These are phyloP conservation scores for Pteromalus puparum DNA, from an alignment of 1,140 invertebrate species.

Conservation along the genomic window DNA sequence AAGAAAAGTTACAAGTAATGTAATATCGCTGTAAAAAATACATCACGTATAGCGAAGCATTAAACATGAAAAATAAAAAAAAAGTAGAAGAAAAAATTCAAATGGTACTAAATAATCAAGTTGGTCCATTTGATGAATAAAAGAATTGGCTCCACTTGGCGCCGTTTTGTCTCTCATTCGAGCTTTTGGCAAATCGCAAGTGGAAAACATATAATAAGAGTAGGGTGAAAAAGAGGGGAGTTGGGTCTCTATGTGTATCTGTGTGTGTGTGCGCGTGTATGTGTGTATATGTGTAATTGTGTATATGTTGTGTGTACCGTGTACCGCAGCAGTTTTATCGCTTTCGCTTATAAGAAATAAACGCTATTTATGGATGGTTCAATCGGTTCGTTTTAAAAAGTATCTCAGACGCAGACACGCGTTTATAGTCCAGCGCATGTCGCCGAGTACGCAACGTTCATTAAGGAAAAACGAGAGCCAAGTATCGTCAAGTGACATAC, in stretches of 20 bases:
- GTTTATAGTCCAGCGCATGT: background rate
- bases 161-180: background rate
- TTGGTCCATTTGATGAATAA: slow-evolving; percentile 13
- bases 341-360: slow-evolving; percentile 36
- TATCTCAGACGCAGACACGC: background rate
- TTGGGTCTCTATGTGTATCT: background rate
- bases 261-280: background rate
- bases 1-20: background rate
- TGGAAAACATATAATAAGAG: slow-evolving; percentile 26
- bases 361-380: slow-evolving; percentile 36
- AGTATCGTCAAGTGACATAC: background rate
- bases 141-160: slow-evolving; percentile 5
- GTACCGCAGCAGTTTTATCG: slow-evolving; percentile 29
- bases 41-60: slow-evolving; percentile 2
- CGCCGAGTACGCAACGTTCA: background rate
- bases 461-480: slow-evolving; percentile 10
- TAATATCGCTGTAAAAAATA: slow-evolving; percentile 27
- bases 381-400: slow-evolving; percentile 3
- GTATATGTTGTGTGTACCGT: background rate
- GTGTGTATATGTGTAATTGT: background rate
- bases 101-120: slow-evolving; percentile 6
- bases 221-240: background rate
- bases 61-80: background rate
- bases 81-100: background rate
- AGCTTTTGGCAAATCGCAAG: slow-evolving; percentile 24